Conservation (phyloP, 2,888 invertebrate genomes). For the Nineta flava region DNA sequence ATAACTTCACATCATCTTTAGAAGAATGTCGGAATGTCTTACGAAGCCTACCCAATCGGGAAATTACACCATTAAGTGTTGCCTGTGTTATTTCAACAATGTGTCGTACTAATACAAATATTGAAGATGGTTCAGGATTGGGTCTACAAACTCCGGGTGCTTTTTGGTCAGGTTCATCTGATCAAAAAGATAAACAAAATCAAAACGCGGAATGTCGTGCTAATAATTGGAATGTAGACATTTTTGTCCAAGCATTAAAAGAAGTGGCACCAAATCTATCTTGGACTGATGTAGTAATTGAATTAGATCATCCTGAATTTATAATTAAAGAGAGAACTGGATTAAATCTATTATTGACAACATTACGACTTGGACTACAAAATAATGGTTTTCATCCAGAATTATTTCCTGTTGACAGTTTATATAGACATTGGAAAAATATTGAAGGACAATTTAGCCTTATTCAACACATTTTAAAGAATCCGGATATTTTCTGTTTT, state of each 20-base stretch:
- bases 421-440: slow-evolving; percentile 87
- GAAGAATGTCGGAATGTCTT: slow-evolving; percentile 81
- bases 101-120: slow-evolving; percentile 66
- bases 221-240: slow-evolving; percentile 81
- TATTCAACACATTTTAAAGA: slow-evolving; percentile 70
- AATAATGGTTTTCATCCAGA: slow-evolving; percentile 50
- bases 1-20: slow-evolving; percentile 67
- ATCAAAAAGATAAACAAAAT: slow-evolving; percentile 19
- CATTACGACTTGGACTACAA: slow-evolving; percentile 66
- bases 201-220: slow-evolving; percentile 24
- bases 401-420: slow-evolving; percentile 73
- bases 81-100: slow-evolving; percentile 76
- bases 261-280: slow-evolving; percentile 73
- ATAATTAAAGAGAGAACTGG: slow-evolving; percentile 75
- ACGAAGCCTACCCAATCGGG: slow-evolving; percentile 64
- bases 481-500: slow-evolving; percentile 87
- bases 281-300: slow-evolving; percentile 86
- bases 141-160: slow-evolving; percentile 43
- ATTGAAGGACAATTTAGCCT: slow-evolving; percentile 85
- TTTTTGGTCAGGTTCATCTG: slow-evolving; percentile 37
- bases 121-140: slow-evolving; percentile 36
- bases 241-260: slow-evolving; percentile 83
- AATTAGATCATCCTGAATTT: slow-evolving; percentile 85
- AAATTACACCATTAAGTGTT: slow-evolving; percentile 68
- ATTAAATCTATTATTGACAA: slow-evolving; percentile 65